Conservation (phyloP, 2,888 invertebrate genomes). For the Pherbina coryleti region DNA sequence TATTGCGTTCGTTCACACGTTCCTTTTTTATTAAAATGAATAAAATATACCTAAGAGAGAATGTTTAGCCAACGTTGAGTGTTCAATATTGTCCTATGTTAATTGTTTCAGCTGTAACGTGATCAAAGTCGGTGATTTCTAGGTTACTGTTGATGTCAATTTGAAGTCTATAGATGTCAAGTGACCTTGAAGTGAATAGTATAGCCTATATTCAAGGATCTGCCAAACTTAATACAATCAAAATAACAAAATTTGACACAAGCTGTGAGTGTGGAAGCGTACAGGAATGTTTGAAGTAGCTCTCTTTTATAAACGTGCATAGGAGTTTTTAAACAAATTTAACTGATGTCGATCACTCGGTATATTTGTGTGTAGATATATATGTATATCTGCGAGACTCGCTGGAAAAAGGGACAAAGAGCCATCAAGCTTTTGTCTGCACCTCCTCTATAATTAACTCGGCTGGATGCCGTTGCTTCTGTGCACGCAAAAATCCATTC, state of each 20-base stretch:
- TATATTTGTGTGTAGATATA: neutral
- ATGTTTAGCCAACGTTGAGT: no score
- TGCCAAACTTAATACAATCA: neutral
- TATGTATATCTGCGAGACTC: slow-evolving; percentile 23
- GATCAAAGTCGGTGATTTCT: neutral
- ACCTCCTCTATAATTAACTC: slow-evolving; percentile 53
- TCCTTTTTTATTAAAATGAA: no score
- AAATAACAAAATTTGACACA: neutral
- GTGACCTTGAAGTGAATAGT: neutral
- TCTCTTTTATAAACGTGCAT: slow-evolving; percentile 35
- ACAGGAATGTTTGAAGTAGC: neutral
- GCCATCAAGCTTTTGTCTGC: slow-evolving; percentile 5
- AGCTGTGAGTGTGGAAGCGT: neutral
- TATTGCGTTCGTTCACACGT: no score
- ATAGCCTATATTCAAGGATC: neutral
- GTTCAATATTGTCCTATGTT: no score
- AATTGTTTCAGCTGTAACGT: neutral
- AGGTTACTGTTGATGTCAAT: neutral
- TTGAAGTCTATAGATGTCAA: neutral
- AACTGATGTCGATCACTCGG: slow-evolving; percentile 41
- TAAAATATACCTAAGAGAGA: no score
- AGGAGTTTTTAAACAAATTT: no score
- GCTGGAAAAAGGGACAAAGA: neutral
- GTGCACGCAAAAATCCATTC: neutral
- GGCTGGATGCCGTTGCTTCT: slow-evolving; percentile 49